Evolutionary conservation across 2,888 invertebrate genomes (phyloP).

Genomic region (Acleris holmiana): DNA sequence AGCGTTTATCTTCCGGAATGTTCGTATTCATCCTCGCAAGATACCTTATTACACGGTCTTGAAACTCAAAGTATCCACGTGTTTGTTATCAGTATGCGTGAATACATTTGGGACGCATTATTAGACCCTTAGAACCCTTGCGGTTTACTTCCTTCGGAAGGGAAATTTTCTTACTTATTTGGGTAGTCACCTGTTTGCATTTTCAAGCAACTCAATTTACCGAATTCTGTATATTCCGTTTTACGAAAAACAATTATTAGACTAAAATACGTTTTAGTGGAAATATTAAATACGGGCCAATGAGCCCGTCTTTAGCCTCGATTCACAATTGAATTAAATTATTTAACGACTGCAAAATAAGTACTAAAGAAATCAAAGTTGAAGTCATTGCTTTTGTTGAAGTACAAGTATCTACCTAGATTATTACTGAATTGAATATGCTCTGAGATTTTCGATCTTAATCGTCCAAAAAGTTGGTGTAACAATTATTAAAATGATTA

Average conservation of each 20-base stretch:
- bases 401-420: too few species aligned
- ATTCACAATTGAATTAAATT: too few species aligned
- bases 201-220: constrained; percentile 12
- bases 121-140: constrained; percentile 38
- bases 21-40: constrained; percentile 17
- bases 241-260: neutral
- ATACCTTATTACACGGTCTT: constrained; percentile 37
- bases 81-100: constrained; percentile 39
- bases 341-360: too few species aligned
- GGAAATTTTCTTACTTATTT: constrained; percentile 27
- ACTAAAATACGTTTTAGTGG: neutral
- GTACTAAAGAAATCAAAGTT: too few species aligned
- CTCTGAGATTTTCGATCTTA: too few species aligned
- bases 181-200: constrained; percentile 1
- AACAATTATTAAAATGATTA: neutral
- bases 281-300: neutral
- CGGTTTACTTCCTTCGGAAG: constrained; percentile 24
- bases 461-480: neutral
- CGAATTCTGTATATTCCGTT: constrained; percentile 6
- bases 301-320: too few species aligned
- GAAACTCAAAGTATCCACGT: constrained; percentile 35
- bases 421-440: too few species aligned
- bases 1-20: constrained; percentile 7
- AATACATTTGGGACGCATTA: constrained; percentile 39
- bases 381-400: too few species aligned